Evolutionary conservation across 2,113 vertebrate genomes (phyloP), one percentile per base, ranked within the genome.

Genomic region (Boleophthalmus pectinirostris): DNA sequence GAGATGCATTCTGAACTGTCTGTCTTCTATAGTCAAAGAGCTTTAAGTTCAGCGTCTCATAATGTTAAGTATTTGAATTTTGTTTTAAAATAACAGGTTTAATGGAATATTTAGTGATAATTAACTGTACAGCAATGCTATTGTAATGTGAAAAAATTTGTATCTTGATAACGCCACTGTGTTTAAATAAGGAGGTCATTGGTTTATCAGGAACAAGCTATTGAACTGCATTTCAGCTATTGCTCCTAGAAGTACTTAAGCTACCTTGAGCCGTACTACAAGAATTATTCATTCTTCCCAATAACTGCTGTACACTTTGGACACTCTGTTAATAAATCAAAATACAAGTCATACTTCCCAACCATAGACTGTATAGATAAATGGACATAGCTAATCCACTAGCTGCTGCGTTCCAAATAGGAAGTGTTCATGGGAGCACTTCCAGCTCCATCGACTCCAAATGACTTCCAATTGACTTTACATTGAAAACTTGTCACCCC

Each of bases 101-200:
- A 43, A 43, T 0, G 35, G 35, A 8, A 38, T 38, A 38, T 57
- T 57, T 13, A 24, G 56, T 57, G 23, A 5, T 24, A 57, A 57
- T 57, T 24, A 13, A 11, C 20, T 24, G 7, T 72, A 61, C 15
- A 60, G 79, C 46, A 72, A 65, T 5, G 47, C 66, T 46, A 63
- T 18, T 61, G 69, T 66, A 23, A 54, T 21, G 16, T 14, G 58
- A 78, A n/a, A 65, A 29, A 58, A 56, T 68, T 56, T 73, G 47
- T 66, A 66, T 67, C 70, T 49, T 2, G 76, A 82, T 70, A 70
- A 43, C 25, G 10, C 35, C 58, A 73, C 78, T 73, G 74, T 78
- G 47, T 66, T 64, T 49, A 60, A 65, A 84, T 84, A 85, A 80
- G 70, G 75, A 74, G 70, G 82, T 82, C 78, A 80, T 71, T 79